Evolutionary conservation across 2,888 invertebrate species (phyloP).

Genomic region (Phyto melanocephala): DNA sequence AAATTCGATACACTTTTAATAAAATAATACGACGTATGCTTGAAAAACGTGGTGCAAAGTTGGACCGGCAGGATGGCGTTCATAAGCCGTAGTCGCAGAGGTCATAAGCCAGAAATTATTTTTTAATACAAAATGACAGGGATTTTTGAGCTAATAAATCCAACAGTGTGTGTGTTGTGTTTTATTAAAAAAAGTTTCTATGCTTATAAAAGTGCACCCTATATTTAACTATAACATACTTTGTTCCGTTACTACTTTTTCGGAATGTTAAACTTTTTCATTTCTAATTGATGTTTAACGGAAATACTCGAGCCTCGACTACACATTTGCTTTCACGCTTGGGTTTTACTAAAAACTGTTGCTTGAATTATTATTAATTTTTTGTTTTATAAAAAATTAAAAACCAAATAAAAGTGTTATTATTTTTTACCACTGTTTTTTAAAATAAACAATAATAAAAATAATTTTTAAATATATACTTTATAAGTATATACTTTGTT

Average conservation of each 20-base stretch:
- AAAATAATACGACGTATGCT: too few relatives aligned
- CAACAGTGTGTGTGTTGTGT: too few relatives aligned
- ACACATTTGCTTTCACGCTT: not conserved
- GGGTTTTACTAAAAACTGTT: not conserved
- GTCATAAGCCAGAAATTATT: too few relatives aligned
- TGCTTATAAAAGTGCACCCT: too few relatives aligned
- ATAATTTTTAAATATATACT: not conserved
- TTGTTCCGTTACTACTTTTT: not conserved
- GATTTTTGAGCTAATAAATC: too few relatives aligned
- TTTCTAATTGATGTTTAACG: not conserved
- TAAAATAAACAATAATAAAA: not conserved
- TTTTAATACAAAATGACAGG: too few relatives aligned
- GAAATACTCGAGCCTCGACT: not conserved
- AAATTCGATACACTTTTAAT: too few relatives aligned
- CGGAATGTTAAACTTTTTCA: slow-evolving; percentile 8
- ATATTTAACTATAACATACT: not conserved
- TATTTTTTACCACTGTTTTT: not conserved
- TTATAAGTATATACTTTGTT: too few relatives aligned
- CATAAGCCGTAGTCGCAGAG: too few relatives aligned
- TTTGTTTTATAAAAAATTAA: not conserved
- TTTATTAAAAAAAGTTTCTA: too few relatives aligned
- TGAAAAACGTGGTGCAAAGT: too few relatives aligned
- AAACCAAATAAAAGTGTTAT: not conserved
- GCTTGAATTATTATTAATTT: not conserved
- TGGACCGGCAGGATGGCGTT: too few relatives aligned